Conservation (phyloP, 2,797 vertebrate species). For the Darevskia nairensis region DNA sequence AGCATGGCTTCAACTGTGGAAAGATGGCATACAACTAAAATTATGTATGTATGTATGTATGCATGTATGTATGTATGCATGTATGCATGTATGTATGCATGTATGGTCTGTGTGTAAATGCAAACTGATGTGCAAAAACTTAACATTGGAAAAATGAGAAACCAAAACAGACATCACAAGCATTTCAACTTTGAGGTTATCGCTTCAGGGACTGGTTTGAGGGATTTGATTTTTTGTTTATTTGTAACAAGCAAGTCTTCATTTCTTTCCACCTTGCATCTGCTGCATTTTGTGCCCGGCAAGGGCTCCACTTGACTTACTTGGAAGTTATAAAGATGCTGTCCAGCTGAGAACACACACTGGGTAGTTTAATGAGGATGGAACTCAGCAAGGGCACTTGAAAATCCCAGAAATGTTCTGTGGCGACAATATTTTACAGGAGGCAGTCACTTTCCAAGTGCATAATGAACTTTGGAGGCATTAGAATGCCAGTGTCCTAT, state of each 20-base stretch:
- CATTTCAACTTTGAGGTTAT: constrained; percentile 14
- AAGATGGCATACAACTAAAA: too few relatives aligned
- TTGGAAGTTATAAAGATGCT: constrained; percentile 52
- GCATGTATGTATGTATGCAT: too few relatives aligned
- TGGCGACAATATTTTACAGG: constrained; percentile 7
- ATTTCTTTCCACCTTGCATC: constrained; percentile 18
- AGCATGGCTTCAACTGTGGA: too few relatives aligned
- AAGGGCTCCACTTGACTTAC: constrained; percentile 45
- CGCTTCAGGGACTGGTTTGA: neutral
- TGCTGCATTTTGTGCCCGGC: constrained; percentile 32
- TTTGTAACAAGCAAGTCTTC: constrained; percentile 16
- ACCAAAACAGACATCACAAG: accelerated
- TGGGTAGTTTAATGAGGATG: constrained; percentile 62
- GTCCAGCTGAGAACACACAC: constrained; percentile 58
- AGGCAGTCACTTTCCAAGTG: constrained; percentile 27
- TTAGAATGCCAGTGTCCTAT: neutral
- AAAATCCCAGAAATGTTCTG: constrained; percentile 28
- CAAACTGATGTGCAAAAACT: too few relatives aligned
- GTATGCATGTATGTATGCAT: too few relatives aligned
- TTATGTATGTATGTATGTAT: too few relatives aligned
- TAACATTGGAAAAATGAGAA: too few relatives aligned
- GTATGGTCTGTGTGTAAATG: too few relatives aligned
- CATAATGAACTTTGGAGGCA: constrained; percentile 14
- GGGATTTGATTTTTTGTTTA: neutral
- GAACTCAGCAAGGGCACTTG: constrained; percentile 37